Conservation (phyloP, 2,797 vertebrate genomes). For the Pseudopleuronectes americanus region DNA sequence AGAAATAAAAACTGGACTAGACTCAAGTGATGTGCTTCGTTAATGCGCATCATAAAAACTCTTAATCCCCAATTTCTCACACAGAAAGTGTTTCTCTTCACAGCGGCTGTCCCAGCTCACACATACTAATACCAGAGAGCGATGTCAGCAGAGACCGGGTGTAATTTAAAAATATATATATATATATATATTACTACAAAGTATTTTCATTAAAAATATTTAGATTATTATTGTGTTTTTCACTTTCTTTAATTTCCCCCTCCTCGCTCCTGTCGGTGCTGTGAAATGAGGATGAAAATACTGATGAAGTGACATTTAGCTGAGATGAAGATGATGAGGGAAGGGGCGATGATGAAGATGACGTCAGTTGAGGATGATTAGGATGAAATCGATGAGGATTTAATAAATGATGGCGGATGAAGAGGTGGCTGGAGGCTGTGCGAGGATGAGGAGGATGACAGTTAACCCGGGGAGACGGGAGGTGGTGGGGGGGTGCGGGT, state of each 20-base stretch:
- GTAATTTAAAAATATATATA: too few species aligned
- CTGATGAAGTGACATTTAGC: background rate
- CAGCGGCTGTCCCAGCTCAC: background rate
- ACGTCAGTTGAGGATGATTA: background rate
- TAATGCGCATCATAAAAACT: constrained; percentile 13
- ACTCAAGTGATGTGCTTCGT: background rate
- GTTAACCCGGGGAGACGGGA: background rate
- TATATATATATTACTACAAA: too few species aligned
- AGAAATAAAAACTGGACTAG: background rate
- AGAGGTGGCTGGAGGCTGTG: constrained; percentile 6
- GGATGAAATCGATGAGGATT: background rate
- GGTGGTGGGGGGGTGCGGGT: background rate
- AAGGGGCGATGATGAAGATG: background rate
- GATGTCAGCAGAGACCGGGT: too few species aligned
- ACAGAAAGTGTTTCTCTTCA: background rate
- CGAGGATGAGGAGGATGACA: constrained; percentile 24
- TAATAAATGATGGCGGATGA: background rate
- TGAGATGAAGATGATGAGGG: background rate
- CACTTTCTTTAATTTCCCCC: background rate
- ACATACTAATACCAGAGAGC: background rate
- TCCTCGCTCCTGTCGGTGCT: background rate
- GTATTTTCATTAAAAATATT: background rate
- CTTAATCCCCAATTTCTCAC: constrained; percentile 5
- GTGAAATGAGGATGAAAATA: background rate
- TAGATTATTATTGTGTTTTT: background rate